Evolutionary conservation across 2,113 vertebrate genomes (phyloP), one percentile per base, ranked within the genome.

Genomic region (Eudyptes chrysolophus): DNA sequence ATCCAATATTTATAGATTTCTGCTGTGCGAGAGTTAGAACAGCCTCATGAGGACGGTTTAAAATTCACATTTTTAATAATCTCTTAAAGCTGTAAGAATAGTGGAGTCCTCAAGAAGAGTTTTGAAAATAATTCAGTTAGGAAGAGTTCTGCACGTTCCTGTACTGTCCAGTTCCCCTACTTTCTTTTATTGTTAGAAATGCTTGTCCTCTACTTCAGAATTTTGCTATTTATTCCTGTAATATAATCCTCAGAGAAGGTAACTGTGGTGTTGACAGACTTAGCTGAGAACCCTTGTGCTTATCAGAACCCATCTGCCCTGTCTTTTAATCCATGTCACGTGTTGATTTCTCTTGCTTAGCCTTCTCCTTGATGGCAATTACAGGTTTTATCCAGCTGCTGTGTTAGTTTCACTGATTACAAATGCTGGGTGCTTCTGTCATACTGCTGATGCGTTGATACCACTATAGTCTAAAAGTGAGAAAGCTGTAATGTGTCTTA

Each of bases 1-100:
- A 87, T 93, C 77, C 70, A 87, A 58, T 96, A 70, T 94, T 94
- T 93, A 87, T 87, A 83, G 94, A 87, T 90, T 76, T 93, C 81
- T 93, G 22, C 74, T 85, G n/a, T 88, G 55, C 51, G 20, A 69
- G 86, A 52, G 65, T 76, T 91, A 24, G 30, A 93, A 76, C 49
- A 74, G 18, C 62, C 81, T 91, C 66, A 21, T 13, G 87, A 94
- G 77, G 80, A 49, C 25, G 46, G 74, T 32, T 76, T 90, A 57
- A 82, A 92, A 82, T 76, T 72, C 77, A 78, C n/a, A 38, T 71
- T 82, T 95, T 75, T 64, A 55, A 57, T 95, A 32, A 71, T 69
- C 12, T 71, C 36, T 69, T 91, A 79, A 75, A 95, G 57, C 66
- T 25, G 58, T 61, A 89, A 82, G 52, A 69, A 78, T 46, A 57